Conservation (phyloP, 2,113 vertebrate species). For the Saimiri boliviensis region DNA sequence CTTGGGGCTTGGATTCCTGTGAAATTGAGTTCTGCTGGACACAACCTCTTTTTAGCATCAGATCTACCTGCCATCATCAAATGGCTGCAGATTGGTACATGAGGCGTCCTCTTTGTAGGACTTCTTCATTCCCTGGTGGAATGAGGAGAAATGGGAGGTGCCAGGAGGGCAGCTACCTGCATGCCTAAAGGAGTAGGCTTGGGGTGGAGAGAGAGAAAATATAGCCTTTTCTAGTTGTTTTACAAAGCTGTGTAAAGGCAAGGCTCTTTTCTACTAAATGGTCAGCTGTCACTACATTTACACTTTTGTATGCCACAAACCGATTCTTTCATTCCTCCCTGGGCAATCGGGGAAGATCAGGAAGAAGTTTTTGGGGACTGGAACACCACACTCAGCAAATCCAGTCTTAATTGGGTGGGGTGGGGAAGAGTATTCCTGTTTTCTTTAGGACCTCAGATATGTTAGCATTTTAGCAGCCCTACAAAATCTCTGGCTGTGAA, state of each 20-base stretch:
- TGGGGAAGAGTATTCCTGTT: background rate
- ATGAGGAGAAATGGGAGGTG: constrained; percentile 47
- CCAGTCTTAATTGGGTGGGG: background rate
- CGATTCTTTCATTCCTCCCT: constrained; percentile 58
- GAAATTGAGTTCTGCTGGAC: constrained; percentile 90
- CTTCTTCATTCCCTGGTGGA: constrained; percentile 63
- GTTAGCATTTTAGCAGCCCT: background rate
- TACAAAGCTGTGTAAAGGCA: constrained; percentile 59
- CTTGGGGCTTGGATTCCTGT: constrained; percentile 90
- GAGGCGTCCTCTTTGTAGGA: constrained; percentile 54
- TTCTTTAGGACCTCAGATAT: constrained; percentile 56
- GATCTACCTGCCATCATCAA: constrained; percentile 64
- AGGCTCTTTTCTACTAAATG: constrained; percentile 66
- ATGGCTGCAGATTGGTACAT: constrained; percentile 69
- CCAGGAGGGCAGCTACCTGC: constrained; percentile 61
- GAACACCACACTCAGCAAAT: constrained; percentile 9
- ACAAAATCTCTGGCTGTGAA: constrained; percentile 17
- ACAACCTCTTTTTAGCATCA: constrained; percentile 78
- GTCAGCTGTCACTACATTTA: constrained; percentile 72
- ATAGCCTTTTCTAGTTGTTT: constrained; percentile 60
- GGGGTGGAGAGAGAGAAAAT: constrained; percentile 30
- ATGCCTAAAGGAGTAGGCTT: constrained; percentile 69
- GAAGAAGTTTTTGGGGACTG: constrained; percentile 51
- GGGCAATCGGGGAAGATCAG: constrained; percentile 44
- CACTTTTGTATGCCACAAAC: constrained; percentile 71